Evolutionary conservation across 2,888 invertebrate genomes (phyloP).

Genomic region (Girardia tigrina): DNA sequence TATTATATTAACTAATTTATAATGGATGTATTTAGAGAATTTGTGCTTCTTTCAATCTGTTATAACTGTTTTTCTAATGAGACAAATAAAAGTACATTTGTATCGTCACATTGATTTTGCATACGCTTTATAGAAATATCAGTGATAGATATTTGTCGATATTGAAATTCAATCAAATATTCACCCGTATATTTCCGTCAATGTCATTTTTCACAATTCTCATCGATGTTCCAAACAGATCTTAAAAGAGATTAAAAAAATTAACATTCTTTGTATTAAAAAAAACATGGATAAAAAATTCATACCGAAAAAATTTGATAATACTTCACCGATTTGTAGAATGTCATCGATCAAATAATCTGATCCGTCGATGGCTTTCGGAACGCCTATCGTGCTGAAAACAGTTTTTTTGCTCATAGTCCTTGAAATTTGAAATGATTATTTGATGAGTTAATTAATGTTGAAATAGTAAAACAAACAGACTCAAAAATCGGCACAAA

Average conservation of each 20-base stretch:
- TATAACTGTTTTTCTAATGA: too few relatives aligned
- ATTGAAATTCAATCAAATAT: background rate
- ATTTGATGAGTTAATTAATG: background rate
- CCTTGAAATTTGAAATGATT: background rate
- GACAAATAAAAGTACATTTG: too few relatives aligned
- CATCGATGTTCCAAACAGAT: background rate
- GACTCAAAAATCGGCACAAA: too few relatives aligned
- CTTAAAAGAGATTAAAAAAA: background rate
- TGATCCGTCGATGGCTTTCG: background rate
- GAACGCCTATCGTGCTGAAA: background rate
- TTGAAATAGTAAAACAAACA: background rate
- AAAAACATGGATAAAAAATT: too few relatives aligned
- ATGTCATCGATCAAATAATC: background rate
- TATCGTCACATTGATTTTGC: too few relatives aligned
- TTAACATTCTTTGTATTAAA: background rate
- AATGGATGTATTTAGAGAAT: too few relatives aligned
- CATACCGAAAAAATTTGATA: background rate
- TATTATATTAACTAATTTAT: too few relatives aligned
- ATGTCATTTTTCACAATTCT: background rate
- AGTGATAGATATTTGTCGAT: background rate
- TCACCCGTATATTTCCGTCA: conserved; percentile 8
- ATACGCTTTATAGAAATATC: too few relatives aligned
- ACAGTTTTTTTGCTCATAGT: background rate
- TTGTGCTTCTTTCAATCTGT: too few relatives aligned
- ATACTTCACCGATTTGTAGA: background rate